A percentile compares a stretch with the other conserved stretches of the same genome.
Evolutionary conservation across 2,113 vertebrate species (phyloP).

Genomic region (Diadophis punctatus): DNA sequence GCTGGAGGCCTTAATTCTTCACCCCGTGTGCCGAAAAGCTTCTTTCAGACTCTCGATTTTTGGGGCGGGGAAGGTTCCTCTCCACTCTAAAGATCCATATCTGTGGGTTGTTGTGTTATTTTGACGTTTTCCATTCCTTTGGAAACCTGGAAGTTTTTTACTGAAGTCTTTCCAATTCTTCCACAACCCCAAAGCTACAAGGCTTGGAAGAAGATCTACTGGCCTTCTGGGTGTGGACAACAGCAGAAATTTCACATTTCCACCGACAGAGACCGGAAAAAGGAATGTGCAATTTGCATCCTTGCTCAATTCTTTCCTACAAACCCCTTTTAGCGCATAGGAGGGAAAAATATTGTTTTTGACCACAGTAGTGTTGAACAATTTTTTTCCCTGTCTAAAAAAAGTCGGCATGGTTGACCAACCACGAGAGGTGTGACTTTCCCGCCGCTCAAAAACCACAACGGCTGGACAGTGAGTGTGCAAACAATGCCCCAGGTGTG

Average conservation of each 20-base stretch:
- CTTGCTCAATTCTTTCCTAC: not conserved
- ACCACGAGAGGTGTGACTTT: not conserved
- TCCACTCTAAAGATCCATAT: not conserved
- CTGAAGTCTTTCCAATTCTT: not conserved
- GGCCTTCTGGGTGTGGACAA: not conserved
- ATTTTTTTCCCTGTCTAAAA: not conserved
- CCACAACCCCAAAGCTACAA: not conserved
- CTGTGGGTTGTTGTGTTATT: too few relatives aligned
- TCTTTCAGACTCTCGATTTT: not conserved
- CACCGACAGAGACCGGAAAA: not conserved
- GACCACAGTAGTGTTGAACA: not conserved
- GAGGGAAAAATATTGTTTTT: not conserved
- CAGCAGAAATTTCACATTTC: not conserved
- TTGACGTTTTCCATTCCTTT: not conserved
- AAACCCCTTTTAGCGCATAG: not conserved
- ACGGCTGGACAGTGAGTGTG: not conserved
- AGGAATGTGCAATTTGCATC: not conserved
- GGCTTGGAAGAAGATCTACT: not conserved
- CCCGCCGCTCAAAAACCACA: not conserved
- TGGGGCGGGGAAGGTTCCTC: too few relatives aligned
- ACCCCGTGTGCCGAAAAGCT: rapidly evolving
- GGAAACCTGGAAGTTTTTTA: not conserved
- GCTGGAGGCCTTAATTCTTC: not conserved
- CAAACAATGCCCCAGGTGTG: not conserved
- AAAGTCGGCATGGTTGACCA: not conserved